Evolutionary conservation across 2,113 vertebrate genomes (phyloP).

Genomic region (Dipodomys merriami): DNA sequence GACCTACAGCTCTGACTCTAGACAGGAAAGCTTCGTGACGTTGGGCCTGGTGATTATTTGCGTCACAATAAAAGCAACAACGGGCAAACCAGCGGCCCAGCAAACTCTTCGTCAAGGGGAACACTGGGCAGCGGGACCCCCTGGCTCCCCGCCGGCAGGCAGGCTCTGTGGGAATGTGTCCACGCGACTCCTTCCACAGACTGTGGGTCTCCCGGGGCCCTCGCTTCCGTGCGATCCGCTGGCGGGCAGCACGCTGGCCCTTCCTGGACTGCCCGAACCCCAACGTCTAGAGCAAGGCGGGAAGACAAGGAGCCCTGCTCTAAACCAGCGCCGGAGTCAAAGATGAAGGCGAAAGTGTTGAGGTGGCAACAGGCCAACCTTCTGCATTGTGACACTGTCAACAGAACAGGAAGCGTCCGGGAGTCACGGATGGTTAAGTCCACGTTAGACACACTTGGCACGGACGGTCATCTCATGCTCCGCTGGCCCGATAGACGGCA

Average conservation of each 20-base stretch:
- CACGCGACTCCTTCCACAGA: too few species aligned
- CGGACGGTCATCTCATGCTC: conserved; percentile 80
- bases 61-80: not conserved
- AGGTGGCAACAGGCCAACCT: conserved; percentile 56
- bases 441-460: conserved; percentile 17
- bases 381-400: conserved; percentile 61
- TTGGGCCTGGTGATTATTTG: not conserved
- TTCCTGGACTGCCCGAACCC: too few species aligned
- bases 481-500: conserved; percentile 69
- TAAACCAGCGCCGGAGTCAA: too few species aligned
- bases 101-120: not conserved
- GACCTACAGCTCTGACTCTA: not conserved
- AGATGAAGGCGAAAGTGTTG: conserved; percentile 32
- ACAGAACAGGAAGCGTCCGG: conserved; percentile 75
- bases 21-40: not conserved
- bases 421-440: conserved; percentile 79
- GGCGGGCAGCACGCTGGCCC: too few species aligned
- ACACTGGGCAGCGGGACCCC: too few species aligned
- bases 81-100: not conserved
- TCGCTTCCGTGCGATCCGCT: too few species aligned
- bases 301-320: too few species aligned
- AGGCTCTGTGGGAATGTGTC: too few species aligned
- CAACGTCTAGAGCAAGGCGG: too few species aligned
- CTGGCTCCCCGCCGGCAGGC: too few species aligned
- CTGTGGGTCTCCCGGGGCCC: too few species aligned